Base-by-base conservation (phyloP, 37 sponge, comb jelly and placozoan species). In the Axinella damicornis region DNA sequence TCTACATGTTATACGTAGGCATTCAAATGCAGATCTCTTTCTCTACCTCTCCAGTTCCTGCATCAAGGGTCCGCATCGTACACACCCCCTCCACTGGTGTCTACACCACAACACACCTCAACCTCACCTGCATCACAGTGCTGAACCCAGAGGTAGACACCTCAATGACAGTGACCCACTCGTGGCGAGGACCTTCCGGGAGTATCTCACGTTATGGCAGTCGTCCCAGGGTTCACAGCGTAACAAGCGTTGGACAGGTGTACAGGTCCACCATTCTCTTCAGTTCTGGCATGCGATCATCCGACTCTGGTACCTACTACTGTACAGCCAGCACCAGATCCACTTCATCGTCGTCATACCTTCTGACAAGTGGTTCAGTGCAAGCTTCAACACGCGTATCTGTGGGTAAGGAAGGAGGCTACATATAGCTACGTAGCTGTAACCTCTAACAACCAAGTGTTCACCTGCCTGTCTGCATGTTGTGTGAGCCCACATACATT, bases 81-180 rank as follows among this genome's bases (percentile, higher is more conserved):
- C 37, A 24, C 22, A 18, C 37, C 32, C 78, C 78, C 32, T 21
- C 28, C 35, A 20, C 63, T 62, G 64, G 36, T n/a, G 64, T 77
- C 41, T 77, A 34, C 41, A 77, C 78, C 20, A 77, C 62, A 5
- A 24, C 28, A 2, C 59, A 19, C 14, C 65, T 77, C 39, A 28
- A 30, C 35, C 21, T 77, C 24, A 77, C 78, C 37, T 77, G 78
- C 35, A 30, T 63, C 20, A 38, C 35, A 77, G 78, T 36, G 35
- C 40, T 77, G 60, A n/a, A 17, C 1, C 64, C 41, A 37, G 78
- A 5, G 6, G 78, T 63, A 6, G 65, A 77, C 59, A 35, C 72
- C 24, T 11, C n/a, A n/a, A 40, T 77, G 37, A 25, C 40, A 30
- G 46, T 77, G 31, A 63, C 20, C 28, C 24, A 28, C 34, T 6